Conservation (phyloP, 2,888 invertebrate genomes). For the Drosophila paramelanica region DNA sequence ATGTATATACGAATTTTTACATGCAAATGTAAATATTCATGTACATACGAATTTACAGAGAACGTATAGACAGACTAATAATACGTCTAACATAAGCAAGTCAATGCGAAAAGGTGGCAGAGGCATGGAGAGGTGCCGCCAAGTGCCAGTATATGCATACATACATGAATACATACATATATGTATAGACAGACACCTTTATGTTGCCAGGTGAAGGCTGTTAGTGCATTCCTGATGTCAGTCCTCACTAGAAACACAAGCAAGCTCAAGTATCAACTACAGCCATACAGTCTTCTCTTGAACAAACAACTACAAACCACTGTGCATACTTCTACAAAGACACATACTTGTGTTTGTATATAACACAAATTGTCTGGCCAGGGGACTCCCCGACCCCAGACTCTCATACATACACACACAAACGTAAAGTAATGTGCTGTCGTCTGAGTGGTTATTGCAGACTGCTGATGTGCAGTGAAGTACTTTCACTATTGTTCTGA, state of each 20-base stretch:
- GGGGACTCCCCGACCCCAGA: slow-evolving; percentile 17
- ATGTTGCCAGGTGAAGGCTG: slow-evolving; percentile 2
- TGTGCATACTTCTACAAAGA: no score
- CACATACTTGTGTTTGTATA: slow-evolving; percentile 12
- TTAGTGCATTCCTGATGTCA: slow-evolving; percentile 15
- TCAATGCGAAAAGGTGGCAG: background rate
- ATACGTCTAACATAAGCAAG: slow-evolving; percentile 26
- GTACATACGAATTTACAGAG: background rate
- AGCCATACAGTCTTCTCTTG: background rate
- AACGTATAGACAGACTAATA: slow-evolving; percentile 25
- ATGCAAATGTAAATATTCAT: background rate
- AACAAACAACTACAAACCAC: no score
- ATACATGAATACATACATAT: background rate
- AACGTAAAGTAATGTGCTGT: slow-evolving; percentile 34
- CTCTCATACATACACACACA: background rate
- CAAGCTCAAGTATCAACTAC: slow-evolving; percentile 9
- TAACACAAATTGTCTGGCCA: slow-evolving; percentile 23
- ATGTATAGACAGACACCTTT: slow-evolving; percentile 3
- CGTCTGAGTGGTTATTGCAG: slow-evolving; percentile 63
- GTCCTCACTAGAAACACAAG: slow-evolving; percentile 6
- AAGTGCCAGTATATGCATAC: background rate
- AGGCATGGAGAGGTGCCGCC: slow-evolving; percentile 1
- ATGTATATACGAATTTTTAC: slow-evolving; percentile 1
- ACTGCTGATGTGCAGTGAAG: slow-evolving; percentile 58
- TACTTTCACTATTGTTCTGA: slow-evolving; percentile 69